These are phyloP conservation scores for Sycobia sp. DNA, from an alignment of 1,140 invertebrate genomes.

Conservation along the genomic window DNA sequence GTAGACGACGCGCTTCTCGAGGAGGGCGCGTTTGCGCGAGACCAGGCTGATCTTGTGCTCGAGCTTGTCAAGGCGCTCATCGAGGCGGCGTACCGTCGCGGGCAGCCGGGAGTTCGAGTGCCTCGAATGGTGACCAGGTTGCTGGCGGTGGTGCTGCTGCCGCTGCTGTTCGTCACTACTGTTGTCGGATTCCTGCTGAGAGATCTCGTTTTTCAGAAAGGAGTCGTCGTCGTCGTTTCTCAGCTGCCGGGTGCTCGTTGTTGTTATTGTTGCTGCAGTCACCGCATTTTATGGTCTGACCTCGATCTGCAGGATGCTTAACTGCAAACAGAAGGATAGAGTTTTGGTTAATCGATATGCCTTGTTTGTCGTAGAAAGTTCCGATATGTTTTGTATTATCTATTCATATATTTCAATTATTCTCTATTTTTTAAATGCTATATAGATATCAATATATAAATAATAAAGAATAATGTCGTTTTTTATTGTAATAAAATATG, in stretches of 20 bases:
- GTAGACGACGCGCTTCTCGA: slow-evolving; percentile 53
- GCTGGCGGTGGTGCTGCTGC: not conserved
- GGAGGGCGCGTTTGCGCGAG: slow-evolving; percentile 41
- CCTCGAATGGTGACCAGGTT: slow-evolving; percentile 39
- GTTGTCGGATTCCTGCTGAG: not conserved
- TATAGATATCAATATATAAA: no score
- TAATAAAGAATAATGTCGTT: no score
- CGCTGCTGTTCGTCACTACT: not conserved
- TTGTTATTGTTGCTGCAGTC: not conserved
- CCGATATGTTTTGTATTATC: no score
- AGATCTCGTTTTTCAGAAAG: slow-evolving; percentile 11
- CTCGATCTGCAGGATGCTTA: slow-evolving; percentile 64
- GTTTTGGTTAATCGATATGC: no score
- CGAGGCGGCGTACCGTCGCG: slow-evolving; percentile 39
- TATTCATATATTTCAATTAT: no score
- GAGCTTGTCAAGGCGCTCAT: slow-evolving; percentile 50
- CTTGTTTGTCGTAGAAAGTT: no score
- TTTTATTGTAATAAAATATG: no score
- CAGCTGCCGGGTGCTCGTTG: no score
- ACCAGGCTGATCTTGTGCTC: slow-evolving; percentile 52
- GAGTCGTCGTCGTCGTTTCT: slow-evolving; percentile 3
- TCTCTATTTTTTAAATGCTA: no score
- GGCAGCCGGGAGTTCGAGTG: slow-evolving; percentile 42
- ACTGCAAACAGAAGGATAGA: slow-evolving; percentile 49
- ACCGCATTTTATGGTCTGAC: slow-evolving; percentile 61